Evolutionary conservation across 2,113 vertebrate genomes (phyloP), one percentile per base, ranked within the genome.

Genomic region (Melanerpes formicivorus): DNA sequence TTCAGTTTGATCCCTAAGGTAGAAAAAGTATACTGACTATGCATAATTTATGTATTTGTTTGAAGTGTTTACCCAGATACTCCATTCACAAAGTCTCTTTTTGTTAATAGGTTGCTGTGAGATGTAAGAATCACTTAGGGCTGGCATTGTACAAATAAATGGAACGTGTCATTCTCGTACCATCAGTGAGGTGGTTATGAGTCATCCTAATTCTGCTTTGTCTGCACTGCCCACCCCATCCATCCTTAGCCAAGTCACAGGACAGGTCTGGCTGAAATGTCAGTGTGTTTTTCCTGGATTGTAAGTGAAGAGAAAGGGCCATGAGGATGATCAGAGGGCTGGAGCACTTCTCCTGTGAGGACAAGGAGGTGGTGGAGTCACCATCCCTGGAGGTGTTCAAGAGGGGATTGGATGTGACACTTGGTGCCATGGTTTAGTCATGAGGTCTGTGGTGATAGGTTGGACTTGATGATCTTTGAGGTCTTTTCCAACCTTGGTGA

Each of bases 21-120:
- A 82, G 88, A 89, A 94, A 85, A 76, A 87, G 85, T 93, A 46
- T 65, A 88, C 37, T 0, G 21, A 70, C 90, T 88, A 78, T 91
- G 50, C 90, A 87, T 96, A 95, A 94, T 97, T 93, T 83, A 91
- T 96, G 37, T 75, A 77, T 96, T 96, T 95, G 79, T 97, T 95
- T 93, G 88, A 93, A 95, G 71, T 93, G 75, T 93, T 94, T 96
- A 89, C 90, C 84, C 19, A 9, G 89, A 18, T 80, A 87, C 74
- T 91, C 90, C 88, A 72, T 92, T 94, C 93, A 93, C 67, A 91
- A 87, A 95, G 90, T 77, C 77, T 90, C 72, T 76, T 80, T 90
- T 60, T 40, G 70, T 87, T 95, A 89, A 83, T 96, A 82, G 75
- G 63, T 81, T 90, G 80, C 90, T 15, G 27, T n/a, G 73, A 88